Conservation (phyloP, 1,140 invertebrate species). For the Trichonephila clavipes region DNA sequence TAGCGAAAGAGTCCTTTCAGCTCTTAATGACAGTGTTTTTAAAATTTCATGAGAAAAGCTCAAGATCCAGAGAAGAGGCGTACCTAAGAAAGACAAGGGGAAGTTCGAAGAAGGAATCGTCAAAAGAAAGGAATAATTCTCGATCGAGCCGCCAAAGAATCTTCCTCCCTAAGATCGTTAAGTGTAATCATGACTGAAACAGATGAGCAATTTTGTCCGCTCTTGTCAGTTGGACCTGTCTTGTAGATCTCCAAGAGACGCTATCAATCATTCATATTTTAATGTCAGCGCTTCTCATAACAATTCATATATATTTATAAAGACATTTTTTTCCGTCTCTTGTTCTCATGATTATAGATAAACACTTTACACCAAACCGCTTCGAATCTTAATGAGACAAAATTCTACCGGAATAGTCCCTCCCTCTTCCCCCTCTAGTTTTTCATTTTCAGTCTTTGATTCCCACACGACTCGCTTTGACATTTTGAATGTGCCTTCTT, state of each 20-base stretch:
- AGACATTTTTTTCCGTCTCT: conserved; percentile 61
- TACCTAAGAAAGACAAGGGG: conserved; percentile 19
- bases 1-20: neutral
- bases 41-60: conserved; percentile 2
- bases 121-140: conserved; percentile 49
- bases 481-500: neutral
- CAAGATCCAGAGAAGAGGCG: neutral
- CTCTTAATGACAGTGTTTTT: conserved; percentile 39
- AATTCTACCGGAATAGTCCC: conserved; percentile 15
- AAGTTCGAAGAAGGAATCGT: conserved; percentile 26
- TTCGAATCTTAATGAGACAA: conserved; percentile 59
- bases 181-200: conserved; percentile 62
- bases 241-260: neutral
- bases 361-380: conserved; percentile 67
- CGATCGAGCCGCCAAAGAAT: conserved; percentile 39
- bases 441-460: neutral
- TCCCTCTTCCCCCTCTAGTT: neutral
- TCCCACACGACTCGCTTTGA: neutral
- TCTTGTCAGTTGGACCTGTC: conserved; percentile 56
- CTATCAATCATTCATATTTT: conserved; percentile 59
- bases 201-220: conserved; percentile 71
- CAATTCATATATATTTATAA: conserved; percentile 70
- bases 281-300: conserved; percentile 52
- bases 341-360: conserved; percentile 63
- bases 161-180: conserved; percentile 60